Conservation (phyloP, 2,113 vertebrate species). For the Megaleporinus macrocephalus region DNA sequence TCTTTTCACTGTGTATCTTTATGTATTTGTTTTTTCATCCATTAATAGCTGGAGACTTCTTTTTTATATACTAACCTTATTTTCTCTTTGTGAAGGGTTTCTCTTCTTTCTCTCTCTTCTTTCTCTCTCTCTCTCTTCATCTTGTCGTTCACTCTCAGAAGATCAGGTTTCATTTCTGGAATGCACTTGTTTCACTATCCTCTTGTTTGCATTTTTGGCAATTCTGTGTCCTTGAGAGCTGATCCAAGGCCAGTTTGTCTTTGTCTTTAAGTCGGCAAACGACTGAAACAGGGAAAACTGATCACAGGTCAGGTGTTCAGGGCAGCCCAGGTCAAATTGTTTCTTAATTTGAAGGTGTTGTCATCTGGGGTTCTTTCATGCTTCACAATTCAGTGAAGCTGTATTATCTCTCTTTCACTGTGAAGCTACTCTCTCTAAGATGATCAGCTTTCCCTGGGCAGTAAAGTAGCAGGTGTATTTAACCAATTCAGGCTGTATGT, state of each 20-base stretch:
- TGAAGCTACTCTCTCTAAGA: too few relatives aligned
- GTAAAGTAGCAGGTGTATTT: too few relatives aligned
- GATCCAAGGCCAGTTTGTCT: too few relatives aligned
- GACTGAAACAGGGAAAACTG: too few relatives aligned
- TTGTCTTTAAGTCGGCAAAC: too few relatives aligned
- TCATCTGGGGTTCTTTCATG: neutral
- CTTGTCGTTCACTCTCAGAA: conserved; percentile 21
- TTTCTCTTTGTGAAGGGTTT: neutral
- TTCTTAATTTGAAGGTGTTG: neutral
- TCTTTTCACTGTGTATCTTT: neutral
- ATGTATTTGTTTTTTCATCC: neutral
- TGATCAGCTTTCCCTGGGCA: neutral
- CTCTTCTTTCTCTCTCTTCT: neutral
- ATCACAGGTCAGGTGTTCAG: too few relatives aligned
- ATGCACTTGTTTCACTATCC: conserved; percentile 23
- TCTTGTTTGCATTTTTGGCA: conserved; percentile 13
- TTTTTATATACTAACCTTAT: neutral
- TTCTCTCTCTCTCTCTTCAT: neutral
- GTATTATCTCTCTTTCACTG: neutral
- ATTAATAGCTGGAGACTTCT: neutral
- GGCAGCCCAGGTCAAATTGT: neutral
- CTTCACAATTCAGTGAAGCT: neutral
- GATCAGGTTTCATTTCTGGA: conserved; percentile 42
- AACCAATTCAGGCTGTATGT: too few relatives aligned
- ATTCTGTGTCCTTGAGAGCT: neutral